phyloP scores from a whole-genome alignment of 1,140 invertebrate genomes.

The Maconellicoccus hirsutus region DNA sequence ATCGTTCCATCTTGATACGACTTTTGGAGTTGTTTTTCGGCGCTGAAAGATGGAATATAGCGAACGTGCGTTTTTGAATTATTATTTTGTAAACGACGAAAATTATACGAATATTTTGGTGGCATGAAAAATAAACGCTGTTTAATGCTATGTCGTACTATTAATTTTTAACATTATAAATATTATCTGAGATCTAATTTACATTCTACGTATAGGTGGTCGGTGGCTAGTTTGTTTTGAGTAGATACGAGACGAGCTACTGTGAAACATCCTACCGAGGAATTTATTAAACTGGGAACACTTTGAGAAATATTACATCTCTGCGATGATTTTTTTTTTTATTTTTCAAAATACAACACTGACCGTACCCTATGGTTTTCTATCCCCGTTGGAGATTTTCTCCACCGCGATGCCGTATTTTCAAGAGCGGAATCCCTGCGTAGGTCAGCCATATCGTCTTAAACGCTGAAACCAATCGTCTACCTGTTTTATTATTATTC shows the following conservation, averaged over 20 bases:
- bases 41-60: not conserved
- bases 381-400: no score
- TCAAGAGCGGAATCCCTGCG: no score
- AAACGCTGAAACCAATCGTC: no score
- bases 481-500: no score
- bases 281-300: no score
- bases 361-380: no score
- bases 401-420: no score
- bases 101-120: not conserved
- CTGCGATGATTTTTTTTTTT: no score
- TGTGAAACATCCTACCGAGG: no score
- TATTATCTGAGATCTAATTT: not conserved
- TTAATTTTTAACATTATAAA: conserved; percentile 10
- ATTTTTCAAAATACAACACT: no score
- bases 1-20: not conserved
- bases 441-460: no score
- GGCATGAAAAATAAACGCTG: not conserved
- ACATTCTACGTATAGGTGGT: not conserved
- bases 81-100: not conserved
- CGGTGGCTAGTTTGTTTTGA: not conserved
- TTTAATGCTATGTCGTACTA: not conserved
- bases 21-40: conserved; percentile 2
- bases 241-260: not conserved
- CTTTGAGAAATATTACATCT: no score
- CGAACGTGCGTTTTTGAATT: not conserved